phyloP scores from a whole-genome alignment of 2,888 invertebrate species.

The Amblyjoppa proteus region DNA sequence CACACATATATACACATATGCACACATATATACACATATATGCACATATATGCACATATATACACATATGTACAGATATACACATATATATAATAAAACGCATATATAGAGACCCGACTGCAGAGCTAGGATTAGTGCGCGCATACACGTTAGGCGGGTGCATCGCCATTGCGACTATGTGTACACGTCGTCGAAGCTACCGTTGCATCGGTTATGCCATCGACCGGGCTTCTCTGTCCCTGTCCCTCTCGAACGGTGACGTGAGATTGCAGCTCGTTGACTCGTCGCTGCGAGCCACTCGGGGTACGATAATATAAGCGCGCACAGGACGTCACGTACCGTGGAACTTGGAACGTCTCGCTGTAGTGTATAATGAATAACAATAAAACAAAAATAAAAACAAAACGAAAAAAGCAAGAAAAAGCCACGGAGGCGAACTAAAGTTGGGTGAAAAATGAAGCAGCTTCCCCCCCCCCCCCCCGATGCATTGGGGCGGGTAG shows the following conservation, averaged over 20 bases:
- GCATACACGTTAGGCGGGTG: conserved; percentile 37
- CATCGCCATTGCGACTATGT: conserved; percentile 63
- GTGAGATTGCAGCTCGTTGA: conserved; percentile 52
- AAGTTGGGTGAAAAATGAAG: conserved; percentile 12
- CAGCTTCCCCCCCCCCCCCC: background rate
- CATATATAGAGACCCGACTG: too few species aligned
- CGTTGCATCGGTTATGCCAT: conserved; percentile 65
- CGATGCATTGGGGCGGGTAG: background rate
- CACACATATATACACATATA: too few species aligned
- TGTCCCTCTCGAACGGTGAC: conserved; percentile 48
- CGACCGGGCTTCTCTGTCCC: conserved; percentile 45
- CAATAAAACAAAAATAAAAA: background rate
- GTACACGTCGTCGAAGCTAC: conserved; percentile 60
- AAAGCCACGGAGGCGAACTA: background rate
- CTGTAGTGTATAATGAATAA: conserved; percentile 24
- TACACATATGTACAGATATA: background rate
- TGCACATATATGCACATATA: conserved; percentile 3
- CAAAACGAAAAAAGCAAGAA: background rate
- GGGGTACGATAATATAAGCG: conserved; percentile 40
- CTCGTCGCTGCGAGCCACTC: conserved; percentile 44
- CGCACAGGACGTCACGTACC: conserved; percentile 58
- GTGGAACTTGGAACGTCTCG: conserved; percentile 35
- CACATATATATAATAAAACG: too few species aligned
- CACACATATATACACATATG: too few species aligned
- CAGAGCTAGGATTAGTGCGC: conserved; percentile 19